Base-by-base conservation (phyloP, 2,888 invertebrate species). In the Campoplex nolae region DNA sequence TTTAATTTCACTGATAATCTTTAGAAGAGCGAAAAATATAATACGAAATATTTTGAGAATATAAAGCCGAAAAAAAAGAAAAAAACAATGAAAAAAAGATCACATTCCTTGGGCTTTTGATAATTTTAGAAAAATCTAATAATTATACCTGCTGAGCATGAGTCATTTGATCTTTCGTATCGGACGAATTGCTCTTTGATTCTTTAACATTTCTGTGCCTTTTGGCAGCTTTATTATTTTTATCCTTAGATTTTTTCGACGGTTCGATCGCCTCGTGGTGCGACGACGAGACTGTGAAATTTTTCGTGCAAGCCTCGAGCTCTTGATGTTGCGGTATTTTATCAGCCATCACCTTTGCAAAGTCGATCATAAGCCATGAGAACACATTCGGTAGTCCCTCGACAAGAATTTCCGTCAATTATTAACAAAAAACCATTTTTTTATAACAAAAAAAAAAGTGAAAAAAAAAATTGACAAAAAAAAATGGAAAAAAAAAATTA, bases 191-290 rank as follows among this genome's bases (percentile, higher is more conserved):
- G 77, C 82, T 89, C 75, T 90, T 90, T 68, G 88, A 88, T 75
- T 91, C 91, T 90, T 90, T 91, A 82, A 88, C 88, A 89, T 90
- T 92, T 88, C 89, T 92, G 75, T 92, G 92, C 83, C 92, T 94
- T 89, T 93, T 94, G 88, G 94, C 94, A 35, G 93, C 92, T 88
- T 94, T 94, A 89, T 93, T 93, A 86, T 92, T 93, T 90, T 94
- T 94, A 76, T 94, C 94, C 90, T 95, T 94, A 58, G 90, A 91
- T 86, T 94, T 94, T 90, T 94, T 94, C n/a, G 91, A 91, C 74
- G 89, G 86, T 87, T 91, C 45, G 83, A 58, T 35, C 76, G 67
- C 56, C 79, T 62, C 32, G 88, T 89, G 80, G 85, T 90, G 71
- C 84, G 35, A 67, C 84, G 35, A 67, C 85, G 79, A 78, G 85